These are phyloP conservation scores for Microtus ochrogaster DNA, from an alignment of 2,113 vertebrate species.

Conservation along the genomic window DNA sequence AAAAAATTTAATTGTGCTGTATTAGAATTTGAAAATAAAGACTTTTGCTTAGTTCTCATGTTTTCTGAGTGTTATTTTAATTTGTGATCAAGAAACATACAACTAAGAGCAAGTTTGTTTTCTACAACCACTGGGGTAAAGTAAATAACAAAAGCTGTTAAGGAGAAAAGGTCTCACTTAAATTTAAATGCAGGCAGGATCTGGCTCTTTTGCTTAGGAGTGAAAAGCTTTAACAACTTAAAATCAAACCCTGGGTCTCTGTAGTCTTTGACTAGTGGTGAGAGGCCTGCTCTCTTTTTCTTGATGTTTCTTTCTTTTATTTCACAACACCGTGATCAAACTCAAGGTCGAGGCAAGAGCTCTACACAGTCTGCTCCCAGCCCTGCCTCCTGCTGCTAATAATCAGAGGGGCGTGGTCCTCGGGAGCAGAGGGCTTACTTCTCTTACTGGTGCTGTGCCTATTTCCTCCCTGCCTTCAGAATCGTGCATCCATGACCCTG, in stretches of 20 bases:
- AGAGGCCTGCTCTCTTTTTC: not conserved
- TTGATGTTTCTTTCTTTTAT: not conserved
- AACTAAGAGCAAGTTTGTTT: conserved; percentile 34
- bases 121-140: not conserved
- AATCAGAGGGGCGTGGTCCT: not conserved
- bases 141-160: conserved; percentile 31
- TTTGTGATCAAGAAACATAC: not conserved
- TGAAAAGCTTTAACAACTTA: not conserved
- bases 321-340: not conserved
- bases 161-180: not conserved
- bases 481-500: not conserved
- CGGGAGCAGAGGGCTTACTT: not conserved
- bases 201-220: conserved; percentile 1
- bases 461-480: conserved; percentile 17
- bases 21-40: not conserved
- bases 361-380: not conserved
- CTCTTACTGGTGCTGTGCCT: not conserved
- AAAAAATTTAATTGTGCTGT: not conserved
- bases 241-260: not conserved
- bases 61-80: conserved; percentile 37
- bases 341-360: not conserved
- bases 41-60: not conserved
- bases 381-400: not conserved
- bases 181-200: conserved; percentile 13
- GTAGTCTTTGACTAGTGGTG: too few relatives aligned